Percentiles rank a stretch among this genome's conserved stretches.
Evolutionary conservation across 2,797 vertebrate species (phyloP).

Genomic region (Echiichthys vipera): DNA sequence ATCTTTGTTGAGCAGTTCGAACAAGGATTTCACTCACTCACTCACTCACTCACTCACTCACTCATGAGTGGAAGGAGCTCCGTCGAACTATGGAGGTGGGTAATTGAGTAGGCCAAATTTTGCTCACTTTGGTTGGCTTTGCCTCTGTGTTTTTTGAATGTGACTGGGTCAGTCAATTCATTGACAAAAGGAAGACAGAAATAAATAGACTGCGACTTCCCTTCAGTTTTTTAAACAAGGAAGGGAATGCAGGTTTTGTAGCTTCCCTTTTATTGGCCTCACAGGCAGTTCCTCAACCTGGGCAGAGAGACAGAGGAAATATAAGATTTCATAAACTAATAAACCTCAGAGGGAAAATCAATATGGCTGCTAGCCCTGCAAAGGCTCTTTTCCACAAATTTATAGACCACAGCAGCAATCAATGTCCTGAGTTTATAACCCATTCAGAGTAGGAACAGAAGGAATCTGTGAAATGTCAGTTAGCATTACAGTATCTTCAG

Average conservation of each 20-base stretch:
- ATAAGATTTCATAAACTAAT: slow-evolving; percentile 77
- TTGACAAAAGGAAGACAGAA: slow-evolving; percentile 3
- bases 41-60: no score
- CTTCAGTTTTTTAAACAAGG: slow-evolving; percentile 9
- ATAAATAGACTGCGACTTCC: background rate
- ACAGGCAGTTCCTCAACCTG: slow-evolving; percentile 24
- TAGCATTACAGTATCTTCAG: slow-evolving; percentile 29
- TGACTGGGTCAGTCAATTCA: slow-evolving; percentile 17
- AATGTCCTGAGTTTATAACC: slow-evolving; percentile 46
- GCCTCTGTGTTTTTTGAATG: background rate
- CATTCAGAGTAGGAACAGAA: slow-evolving; percentile 29
- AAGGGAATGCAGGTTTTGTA: slow-evolving; percentile 19
- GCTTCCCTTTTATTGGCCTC: slow-evolving; percentile 17
- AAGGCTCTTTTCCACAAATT: slow-evolving; percentile 61
- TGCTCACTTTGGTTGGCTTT: slow-evolving; percentile 21
- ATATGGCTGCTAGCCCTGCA: slow-evolving; percentile 49
- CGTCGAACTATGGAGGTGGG: background rate
- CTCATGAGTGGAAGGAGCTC: background rate
- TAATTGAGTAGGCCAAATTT: slow-evolving; percentile 32
- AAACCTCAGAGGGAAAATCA: slow-evolving; percentile 66
- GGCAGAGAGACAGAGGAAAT: slow-evolving; percentile 62
- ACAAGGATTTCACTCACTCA: no score
- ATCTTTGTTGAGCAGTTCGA: slow-evolving; percentile 23
- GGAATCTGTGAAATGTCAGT: slow-evolving; percentile 42
- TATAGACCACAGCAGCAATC: slow-evolving; percentile 56